A percentile compares a stretch with the other conserved stretches of the same genome.
phyloP scores from a whole-genome alignment of 2,797 vertebrate genomes.

The Eulemur rubriventer region DNA sequence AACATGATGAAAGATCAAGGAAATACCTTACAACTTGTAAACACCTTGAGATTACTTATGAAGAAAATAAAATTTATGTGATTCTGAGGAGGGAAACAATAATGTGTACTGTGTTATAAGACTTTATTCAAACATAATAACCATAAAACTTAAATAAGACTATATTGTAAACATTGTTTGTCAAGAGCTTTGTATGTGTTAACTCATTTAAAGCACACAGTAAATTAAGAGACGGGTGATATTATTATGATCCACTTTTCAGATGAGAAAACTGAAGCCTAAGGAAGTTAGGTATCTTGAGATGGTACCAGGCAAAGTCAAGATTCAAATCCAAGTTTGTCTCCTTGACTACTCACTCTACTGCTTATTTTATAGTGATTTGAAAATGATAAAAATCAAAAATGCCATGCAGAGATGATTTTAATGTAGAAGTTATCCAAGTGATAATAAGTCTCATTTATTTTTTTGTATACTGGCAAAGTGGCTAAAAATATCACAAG shows the following conservation, averaged over 20 bases:
- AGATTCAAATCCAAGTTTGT: neutral
- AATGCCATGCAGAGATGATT: neutral
- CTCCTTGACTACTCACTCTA: neutral
- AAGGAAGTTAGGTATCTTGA: neutral
- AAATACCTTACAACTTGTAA: neutral
- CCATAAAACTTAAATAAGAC: neutral
- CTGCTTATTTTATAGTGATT: neutral
- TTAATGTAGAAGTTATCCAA: neutral
- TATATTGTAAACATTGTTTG: neutral
- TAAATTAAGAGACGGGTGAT: neutral
- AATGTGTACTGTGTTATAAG: neutral
- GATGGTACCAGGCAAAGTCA: neutral
- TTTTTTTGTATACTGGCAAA: neutral
- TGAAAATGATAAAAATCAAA: neutral
- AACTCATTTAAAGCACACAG: neutral
- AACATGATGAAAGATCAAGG: neutral
- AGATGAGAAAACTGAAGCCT: neutral
- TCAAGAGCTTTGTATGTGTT: neutral
- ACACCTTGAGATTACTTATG: neutral
- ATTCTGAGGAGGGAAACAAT: neutral
- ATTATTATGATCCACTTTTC: neutral
- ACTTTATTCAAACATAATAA: neutral
- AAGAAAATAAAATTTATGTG: neutral
- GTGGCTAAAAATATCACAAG: neutral
- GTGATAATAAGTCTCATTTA: neutral